Base-by-base conservation (phyloP, 53 echinoderm and acorn worm genomes). In the Patiria pectinifera region DNA sequence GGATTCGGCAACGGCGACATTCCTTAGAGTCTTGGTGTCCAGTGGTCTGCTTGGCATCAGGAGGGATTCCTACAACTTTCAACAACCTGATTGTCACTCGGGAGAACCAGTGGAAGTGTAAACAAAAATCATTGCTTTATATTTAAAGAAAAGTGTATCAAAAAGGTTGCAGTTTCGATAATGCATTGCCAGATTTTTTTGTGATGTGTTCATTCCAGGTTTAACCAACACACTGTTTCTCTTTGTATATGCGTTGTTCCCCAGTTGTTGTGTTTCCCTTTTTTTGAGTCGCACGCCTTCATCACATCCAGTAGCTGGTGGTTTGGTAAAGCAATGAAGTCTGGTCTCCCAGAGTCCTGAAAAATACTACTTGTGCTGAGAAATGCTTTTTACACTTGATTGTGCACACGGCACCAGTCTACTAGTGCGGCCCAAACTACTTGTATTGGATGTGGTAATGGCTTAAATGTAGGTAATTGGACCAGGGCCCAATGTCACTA, bases 191-290 rank as follows among this genome's bases (percentile, higher is more conserved):
- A 88, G 88, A 78, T 60, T 49, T 86, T 35, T 90, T 45, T 69
- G 66, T 69, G 69, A 69, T 81, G 66, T 90, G 78, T 90, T 90
- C 90, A 90, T 90, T 90, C 90, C 90, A 89, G 53, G 90, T 81
- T 90, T 90, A 84, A 62, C 45, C 35, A 13, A 62, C 24, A 63
- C 66, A 66, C 66, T 84, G 35, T 23, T 84, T 16, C 62, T 82
- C 21, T 82, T 78, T 59, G n/a, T 82, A 2, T 4, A 45, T 66
- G 66, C 66, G 16, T 47, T 79, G 47, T 79, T 79, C 80, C 43
- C 11, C 13, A 22, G 11, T 79, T 45, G 80, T 12, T 45, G 21
- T 79, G 21, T 79, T n/a, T n/a, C 53, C 53, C 8, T 53, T 44
- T 13, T 46, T n/a, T 46, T 44, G 24, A 18, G 80, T 47, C 80